A percentile compares a stretch with the other conserved stretches of the same genome.
Evolutionary conservation across 2,888 invertebrate genomes (phyloP).

Genomic region (Caradrina kadenii): DNA sequence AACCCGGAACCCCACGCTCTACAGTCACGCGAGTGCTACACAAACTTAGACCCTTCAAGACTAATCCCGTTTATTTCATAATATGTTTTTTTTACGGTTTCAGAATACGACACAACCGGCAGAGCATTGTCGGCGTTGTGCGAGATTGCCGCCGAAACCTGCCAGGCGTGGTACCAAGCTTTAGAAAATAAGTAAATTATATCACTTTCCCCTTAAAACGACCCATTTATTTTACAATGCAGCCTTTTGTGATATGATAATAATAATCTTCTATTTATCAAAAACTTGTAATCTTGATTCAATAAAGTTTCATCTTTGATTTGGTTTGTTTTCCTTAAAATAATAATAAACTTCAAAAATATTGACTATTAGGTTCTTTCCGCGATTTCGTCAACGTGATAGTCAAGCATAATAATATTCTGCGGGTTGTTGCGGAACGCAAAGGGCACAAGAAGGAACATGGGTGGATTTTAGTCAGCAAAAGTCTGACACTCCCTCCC

Average conservation of each 20-base stretch:
- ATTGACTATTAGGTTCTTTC: no score
- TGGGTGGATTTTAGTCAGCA: no score
- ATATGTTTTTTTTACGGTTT: slow-evolving; percentile 69
- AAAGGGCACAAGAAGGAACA: no score
- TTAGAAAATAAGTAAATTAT: slow-evolving; percentile 77
- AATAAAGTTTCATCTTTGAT: slow-evolving; percentile 15
- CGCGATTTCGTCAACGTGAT: no score
- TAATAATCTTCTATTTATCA: slow-evolving; percentile 27
- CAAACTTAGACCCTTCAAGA: no score
- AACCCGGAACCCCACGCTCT: no score
- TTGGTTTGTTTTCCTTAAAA: neutral
- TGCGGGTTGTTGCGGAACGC: no score
- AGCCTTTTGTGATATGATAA: slow-evolving; percentile 51
- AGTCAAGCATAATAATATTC: no score
- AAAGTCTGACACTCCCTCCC: no score
- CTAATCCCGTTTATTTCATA: no score
- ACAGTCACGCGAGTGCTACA: no score
- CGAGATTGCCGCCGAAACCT: slow-evolving; percentile 95
- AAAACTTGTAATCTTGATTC: slow-evolving; percentile 5
- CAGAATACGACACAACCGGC: slow-evolving; percentile 93
- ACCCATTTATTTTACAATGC: slow-evolving; percentile 3
- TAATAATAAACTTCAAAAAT: no score
- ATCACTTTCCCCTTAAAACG: neutral
- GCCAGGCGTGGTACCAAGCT: slow-evolving; percentile 93
- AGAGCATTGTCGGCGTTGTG: slow-evolving; percentile 94